phyloP scores from a whole-genome alignment of 30 jellyfish, hydroid and myxozoan species.

The Morbakka virulenta region DNA sequence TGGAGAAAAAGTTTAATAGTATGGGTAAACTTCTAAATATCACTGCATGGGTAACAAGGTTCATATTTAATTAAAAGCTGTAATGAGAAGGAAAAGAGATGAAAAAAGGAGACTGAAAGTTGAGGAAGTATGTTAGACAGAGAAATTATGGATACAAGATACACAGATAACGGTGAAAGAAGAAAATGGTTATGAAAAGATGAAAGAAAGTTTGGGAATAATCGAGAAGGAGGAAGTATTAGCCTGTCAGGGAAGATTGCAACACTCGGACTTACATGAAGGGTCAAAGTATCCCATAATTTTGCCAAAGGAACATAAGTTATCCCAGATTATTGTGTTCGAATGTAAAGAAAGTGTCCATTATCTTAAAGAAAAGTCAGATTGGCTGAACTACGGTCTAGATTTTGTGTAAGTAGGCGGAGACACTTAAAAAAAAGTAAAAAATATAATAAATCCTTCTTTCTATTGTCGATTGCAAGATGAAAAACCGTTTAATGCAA shows the following conservation, averaged over 20 bases:
- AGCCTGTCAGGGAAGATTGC: slow-evolving; percentile 43
- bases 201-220: neutral
- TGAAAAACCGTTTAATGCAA: no score
- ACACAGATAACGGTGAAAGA: neutral
- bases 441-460: no score
- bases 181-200: neutral
- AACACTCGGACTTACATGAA: neutral
- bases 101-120: slow-evolving; percentile 4
- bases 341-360: no score
- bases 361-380: no score
- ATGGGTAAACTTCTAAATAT: neutral
- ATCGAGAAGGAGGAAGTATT: neutral
- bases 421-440: no score
- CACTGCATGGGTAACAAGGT: slow-evolving; percentile 18
- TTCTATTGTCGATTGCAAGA: no score
- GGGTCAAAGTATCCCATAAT: slow-evolving; percentile 21
- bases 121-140: slow-evolving; percentile 12
- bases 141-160: slow-evolving; percentile 20
- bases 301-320: no score
- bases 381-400: no score
- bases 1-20: neutral
- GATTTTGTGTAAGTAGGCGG: no score
- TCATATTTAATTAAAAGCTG: neutral
- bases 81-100: neutral
- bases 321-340: no score